A percentile compares a stretch with the other conserved stretches of the same genome.
Conservation (phyloP, 2,888 invertebrate species). For the Helobdella robusta region DNA sequence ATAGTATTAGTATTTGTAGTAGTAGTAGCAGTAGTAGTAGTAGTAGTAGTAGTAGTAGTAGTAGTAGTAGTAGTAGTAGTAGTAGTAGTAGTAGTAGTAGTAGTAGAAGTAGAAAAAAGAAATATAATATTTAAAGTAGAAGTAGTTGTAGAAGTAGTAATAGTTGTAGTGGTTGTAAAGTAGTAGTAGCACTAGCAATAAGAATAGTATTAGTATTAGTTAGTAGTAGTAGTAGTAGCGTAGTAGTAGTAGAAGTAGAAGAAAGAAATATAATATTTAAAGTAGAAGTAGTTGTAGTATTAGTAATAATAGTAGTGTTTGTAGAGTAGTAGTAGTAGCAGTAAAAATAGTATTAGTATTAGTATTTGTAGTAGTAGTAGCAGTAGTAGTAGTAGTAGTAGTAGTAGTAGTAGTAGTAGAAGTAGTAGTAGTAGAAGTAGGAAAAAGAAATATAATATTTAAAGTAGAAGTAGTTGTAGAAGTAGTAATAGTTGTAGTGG, state of each 20-base stretch:
- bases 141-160: no score
- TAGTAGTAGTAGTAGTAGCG: no score
- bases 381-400: conserved; percentile 19
- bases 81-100: conserved; percentile 1
- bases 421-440: neutral
- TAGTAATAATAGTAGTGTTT: no score
- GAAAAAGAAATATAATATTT: neutral
- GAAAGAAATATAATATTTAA: no score
- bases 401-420: conserved; percentile 11
- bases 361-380: neutral
- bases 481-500: no score
- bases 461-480: no score
- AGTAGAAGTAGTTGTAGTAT: no score
- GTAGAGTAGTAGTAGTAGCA: neutral
- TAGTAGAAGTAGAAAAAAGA: neutral
- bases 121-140: neutral
- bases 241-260: no score
- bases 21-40: neutral
- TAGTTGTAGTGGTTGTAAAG: neutral
- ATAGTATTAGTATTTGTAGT: no score
- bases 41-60: neutral
- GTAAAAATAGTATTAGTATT: neutral
- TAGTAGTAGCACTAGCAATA: neutral
- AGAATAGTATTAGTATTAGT: neutral
- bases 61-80: neutral